A percentile compares a stretch with the other conserved stretches of the same genome.
Conservation (phyloP, 2,797 vertebrate genomes). For the Pelobates cultripes region DNA sequence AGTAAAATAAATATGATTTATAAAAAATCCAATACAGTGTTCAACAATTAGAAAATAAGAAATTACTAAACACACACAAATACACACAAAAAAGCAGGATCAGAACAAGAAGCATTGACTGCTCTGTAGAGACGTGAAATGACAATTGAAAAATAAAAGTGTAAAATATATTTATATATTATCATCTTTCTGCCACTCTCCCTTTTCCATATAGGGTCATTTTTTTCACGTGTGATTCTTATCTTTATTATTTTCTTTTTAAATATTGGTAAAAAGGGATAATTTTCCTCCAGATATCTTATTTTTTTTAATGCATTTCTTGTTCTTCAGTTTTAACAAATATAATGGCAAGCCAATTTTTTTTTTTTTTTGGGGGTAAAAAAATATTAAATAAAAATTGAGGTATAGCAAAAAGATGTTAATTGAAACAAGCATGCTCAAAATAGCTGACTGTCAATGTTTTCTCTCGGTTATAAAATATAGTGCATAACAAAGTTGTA, state of each 20-base stretch:
- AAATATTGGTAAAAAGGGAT: constrained; percentile 65
- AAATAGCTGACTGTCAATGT: constrained; percentile 81
- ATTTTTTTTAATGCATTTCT: constrained; percentile 33
- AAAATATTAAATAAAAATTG: constrained; percentile 66
- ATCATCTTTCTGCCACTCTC: constrained; percentile 64
- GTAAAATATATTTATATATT: constrained; percentile 32
- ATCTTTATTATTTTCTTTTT: constrained; percentile 60
- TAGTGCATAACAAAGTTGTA: constrained; percentile 94
- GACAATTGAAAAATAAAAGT: constrained; percentile 41
- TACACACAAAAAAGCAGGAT: constrained; percentile 66
- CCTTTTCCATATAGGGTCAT: constrained; percentile 66
- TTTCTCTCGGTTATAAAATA: constrained; percentile 86
- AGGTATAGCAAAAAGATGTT: constrained; percentile 87
- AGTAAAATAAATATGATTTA: constrained; percentile 99
- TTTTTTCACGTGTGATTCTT: constrained; percentile 57
- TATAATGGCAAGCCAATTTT: constrained; percentile 71
- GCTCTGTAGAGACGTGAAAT: constrained; percentile 71
- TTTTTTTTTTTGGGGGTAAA: constrained; percentile 68
- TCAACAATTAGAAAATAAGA: constrained; percentile 88
- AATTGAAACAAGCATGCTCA: constrained; percentile 82
- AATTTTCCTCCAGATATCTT: constrained; percentile 63
- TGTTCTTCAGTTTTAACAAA: constrained; percentile 52
- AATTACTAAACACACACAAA: constrained; percentile 71
- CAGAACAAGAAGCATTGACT: constrained; percentile 69
- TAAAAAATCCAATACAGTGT: constrained; percentile 90